Conservation (phyloP, 2,797 vertebrate species). For the Linurgus olivaceus region DNA sequence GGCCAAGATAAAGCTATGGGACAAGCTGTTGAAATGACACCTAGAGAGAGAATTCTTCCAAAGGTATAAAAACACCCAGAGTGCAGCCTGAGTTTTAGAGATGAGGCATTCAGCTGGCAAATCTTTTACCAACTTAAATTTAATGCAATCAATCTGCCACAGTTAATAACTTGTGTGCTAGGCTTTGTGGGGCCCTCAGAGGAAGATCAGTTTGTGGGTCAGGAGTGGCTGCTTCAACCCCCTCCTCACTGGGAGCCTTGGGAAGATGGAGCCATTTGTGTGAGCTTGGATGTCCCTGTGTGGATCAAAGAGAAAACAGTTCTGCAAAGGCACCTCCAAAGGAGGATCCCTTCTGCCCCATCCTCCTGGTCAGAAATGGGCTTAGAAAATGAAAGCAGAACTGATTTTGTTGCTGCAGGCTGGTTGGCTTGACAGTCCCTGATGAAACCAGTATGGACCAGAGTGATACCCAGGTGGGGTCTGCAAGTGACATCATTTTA, state of each 20-base stretch:
- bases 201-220: not conserved
- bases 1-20: not conserved
- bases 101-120: not conserved
- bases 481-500: not conserved
- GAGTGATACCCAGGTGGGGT: not conserved
- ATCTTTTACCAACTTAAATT: not conserved
- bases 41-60: not conserved
- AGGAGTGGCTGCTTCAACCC: not conserved
- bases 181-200: not conserved
- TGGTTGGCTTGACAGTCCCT: not conserved
- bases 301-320: not conserved
- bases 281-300: fast-evolving
- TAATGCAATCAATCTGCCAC: not conserved
- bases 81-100: not conserved
- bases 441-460: not conserved
- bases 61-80: not conserved
- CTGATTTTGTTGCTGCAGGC: not conserved
- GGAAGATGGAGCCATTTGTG: not conserved
- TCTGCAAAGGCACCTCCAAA: not conserved
- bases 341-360: not conserved
- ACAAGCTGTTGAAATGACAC: not conserved
- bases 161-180: fast-evolving
- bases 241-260: not conserved
- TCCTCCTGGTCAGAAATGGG: not conserved
- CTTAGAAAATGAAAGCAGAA: not conserved